Evolutionary conservation across 2,797 vertebrate genomes (phyloP).

Genomic region (Chlorospingus flavigularis): DNA sequence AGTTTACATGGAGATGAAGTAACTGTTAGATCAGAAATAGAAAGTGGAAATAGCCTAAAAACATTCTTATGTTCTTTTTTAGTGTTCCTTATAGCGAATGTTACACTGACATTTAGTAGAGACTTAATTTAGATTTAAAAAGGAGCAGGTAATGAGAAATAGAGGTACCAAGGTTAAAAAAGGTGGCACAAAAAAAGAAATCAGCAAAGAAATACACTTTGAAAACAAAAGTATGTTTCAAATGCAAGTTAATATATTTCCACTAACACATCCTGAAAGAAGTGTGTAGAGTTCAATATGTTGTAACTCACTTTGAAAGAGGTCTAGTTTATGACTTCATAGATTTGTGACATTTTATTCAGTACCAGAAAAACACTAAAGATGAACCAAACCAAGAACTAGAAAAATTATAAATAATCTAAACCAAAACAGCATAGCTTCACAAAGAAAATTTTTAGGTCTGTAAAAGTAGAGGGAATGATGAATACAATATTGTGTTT

Average conservation of each 20-base stretch:
- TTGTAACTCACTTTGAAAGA: background rate
- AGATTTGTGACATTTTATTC: background rate
- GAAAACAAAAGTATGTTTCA: background rate
- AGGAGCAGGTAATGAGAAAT: background rate
- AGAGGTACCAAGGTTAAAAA: background rate
- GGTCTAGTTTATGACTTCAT: background rate
- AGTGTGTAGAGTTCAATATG: background rate
- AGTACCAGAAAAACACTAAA: background rate
- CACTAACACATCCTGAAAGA: background rate
- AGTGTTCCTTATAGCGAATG: background rate
- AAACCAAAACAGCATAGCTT: background rate
- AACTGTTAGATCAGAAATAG: background rate
- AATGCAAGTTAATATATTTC: background rate
- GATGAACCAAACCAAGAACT: background rate
- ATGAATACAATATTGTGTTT: background rate
- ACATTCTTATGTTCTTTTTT: background rate
- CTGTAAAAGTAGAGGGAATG: background rate
- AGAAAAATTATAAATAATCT: background rate
- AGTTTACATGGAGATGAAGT: background rate
- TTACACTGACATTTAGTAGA: background rate
- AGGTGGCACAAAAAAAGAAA: background rate
- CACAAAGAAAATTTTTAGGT: background rate
- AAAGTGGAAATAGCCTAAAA: background rate
- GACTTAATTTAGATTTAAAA: background rate
- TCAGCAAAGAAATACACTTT: rapidly evolving